Conservation (phyloP, 2,888 invertebrate genomes). For the Tryphoninae sp. region DNA sequence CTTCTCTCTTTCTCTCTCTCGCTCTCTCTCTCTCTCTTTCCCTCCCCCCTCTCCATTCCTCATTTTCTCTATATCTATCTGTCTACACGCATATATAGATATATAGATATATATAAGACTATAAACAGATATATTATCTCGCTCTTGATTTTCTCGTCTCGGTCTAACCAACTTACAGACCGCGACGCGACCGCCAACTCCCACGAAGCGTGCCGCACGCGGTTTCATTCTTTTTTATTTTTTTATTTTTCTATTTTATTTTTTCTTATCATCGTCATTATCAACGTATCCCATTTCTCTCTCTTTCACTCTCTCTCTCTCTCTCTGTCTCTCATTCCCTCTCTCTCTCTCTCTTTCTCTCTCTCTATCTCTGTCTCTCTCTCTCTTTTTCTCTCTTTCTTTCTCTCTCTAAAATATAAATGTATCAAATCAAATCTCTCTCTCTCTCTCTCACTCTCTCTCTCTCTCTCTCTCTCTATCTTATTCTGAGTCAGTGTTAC, state of each 20-base stretch:
- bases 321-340: neutral
- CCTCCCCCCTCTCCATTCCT: neutral
- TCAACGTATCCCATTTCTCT: neutral
- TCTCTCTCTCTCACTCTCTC: too few relatives aligned
- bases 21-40: neutral
- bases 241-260: neutral
- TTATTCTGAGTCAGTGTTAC: too few relatives aligned
- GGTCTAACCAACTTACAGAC: constrained; percentile 36
- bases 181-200: constrained; percentile 46
- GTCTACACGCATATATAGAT: neutral
- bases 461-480: too few relatives aligned
- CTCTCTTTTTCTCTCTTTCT: too few relatives aligned
- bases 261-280: constrained; percentile 1
- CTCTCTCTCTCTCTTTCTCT: neutral
- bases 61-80: neutral
- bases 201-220: constrained; percentile 53
- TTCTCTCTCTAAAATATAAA: too few relatives aligned
- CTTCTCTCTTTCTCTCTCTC: neutral
- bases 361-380: too few relatives aligned
- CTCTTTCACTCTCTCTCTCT: neutral
- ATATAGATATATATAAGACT: neutral
- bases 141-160: constrained; percentile 43
- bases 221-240: constrained; percentile 39
- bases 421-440: too few relatives aligned
- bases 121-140: neutral